Evolutionary conservation across 1,140 invertebrate species (phyloP), one percentile per base, ranked within the genome.

Genomic region (Cyclargus thomasi): DNA sequence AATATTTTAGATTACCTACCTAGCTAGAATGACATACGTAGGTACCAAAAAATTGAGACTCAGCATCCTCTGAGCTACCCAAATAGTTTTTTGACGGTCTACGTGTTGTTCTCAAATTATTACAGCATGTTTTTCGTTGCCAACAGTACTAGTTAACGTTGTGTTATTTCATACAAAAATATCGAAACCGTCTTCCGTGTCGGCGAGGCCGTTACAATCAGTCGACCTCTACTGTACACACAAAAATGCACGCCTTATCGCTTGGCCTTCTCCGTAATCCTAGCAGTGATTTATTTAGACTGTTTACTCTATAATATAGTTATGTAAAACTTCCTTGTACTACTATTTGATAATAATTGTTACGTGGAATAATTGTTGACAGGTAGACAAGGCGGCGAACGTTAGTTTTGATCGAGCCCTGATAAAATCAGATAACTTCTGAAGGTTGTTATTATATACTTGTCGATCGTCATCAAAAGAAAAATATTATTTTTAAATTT

Each of bases 171-270:
- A 76, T 75, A 71, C 73, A 66, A 65, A 74, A 79, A 77, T 79
- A 79, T 74, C 73, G 68, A 62, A 65, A 63, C 53, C 65, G 64
- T 77, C 82, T 86, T 86, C 84, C 83, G 80, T 66, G 67, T 81
- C 75, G 65, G 74, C 81, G 78, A 86, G 83, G 83, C 76, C 75
- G 67, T 74, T 74, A 66, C 85, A 86, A 88, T 86, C 84, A 81
- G 68, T 64, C 70, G 78, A 80, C 83, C 84, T 88, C 72, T 79
- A 77, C 39, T 47, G 29, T 29, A 16, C 39, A 47, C 69, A 77
- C 63, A 71, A 74, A 75, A 81, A 84, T 85, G 83, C 79, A 86
- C 75, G 80, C 70, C 65, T 82, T 86, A 84, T 82, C 78, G 65
- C 11, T n/a, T 64, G 77, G 73, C 81, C 83, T 86, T 86, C 78